Base-by-base conservation (phyloP, 2,113 vertebrate species). In the Poeciliopsis prolifica region DNA sequence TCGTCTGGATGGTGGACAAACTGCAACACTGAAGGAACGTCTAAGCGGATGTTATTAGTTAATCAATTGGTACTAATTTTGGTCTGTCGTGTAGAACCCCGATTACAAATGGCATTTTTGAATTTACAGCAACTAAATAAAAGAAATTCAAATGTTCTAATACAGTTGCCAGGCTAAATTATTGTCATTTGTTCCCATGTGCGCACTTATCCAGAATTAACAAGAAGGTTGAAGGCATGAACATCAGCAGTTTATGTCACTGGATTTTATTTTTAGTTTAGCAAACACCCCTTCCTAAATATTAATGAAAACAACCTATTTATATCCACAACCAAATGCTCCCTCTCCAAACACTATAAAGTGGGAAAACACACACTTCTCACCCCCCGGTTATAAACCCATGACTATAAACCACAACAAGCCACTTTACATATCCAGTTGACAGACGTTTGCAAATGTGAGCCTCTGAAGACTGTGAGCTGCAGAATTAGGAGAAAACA, bases 271-370 rank as follows among this genome's bases (percentile, higher is more conserved):
- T 15, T 42, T 1, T 14, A 42, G 40, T 64, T 35, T 65, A 69
- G 54, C 68, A 66, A 26, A 24, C n/a, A 68, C 67, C 33, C 70
- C 44, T 29, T 37, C 30, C 76, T 85, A 78, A 69, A 64, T 69
- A 69, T 81, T 83, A 85, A 83, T 85, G 72, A 86, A 62, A 48
- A 61, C 80, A 80, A 65, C 72, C 74, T 77, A 48, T 81, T 76
- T 72, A 44, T n/a, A 78, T 85, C 73, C 81, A 80, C 81, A 75
- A 83, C 10, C 63, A 31, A 5, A 51, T 30, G 2, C 74, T 78
- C 44, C 40, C 61, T 65, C 58, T 72, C 42, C 40, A 78, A 79
- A 79, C 72, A 69, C 68, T 58, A 58, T 63, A 68, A 74, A 80
- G 68, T 72, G 35, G 30, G 64, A 48, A 73, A 28, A 1, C 15